These are phyloP conservation scores for Ectobius pallidus DNA, from an alignment of 2,888 invertebrate species.

Conservation along the genomic window DNA sequence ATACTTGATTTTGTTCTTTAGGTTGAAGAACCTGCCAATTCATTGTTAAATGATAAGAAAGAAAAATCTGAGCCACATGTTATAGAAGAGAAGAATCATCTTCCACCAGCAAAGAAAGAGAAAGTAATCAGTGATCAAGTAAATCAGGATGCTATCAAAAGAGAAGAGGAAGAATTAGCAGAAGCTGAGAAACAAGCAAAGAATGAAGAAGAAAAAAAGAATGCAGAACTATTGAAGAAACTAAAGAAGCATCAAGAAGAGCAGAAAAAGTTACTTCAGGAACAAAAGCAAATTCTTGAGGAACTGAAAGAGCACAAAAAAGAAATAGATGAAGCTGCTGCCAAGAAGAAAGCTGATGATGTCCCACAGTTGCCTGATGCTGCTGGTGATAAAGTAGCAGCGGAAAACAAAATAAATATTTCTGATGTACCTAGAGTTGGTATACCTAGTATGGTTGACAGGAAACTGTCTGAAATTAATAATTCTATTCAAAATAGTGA, in stretches of 20 bases:
- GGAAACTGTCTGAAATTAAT: no score
- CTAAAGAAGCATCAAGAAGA: conserved; percentile 34
- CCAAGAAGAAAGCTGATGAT: background rate
- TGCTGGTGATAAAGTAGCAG: no score
- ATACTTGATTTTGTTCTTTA: background rate
- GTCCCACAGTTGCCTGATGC: background rate
- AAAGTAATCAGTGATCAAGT: conserved; percentile 52
- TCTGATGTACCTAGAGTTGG: no score
- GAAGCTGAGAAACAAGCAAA: conserved; percentile 33
- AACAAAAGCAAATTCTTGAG: conserved; percentile 32
- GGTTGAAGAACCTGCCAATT: background rate
- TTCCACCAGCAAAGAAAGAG: conserved; percentile 23
- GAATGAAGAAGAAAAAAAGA: conserved; percentile 29
- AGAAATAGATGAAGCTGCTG: conserved; percentile 68
- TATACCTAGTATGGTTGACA: no score
- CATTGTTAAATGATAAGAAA: conserved; percentile 51
- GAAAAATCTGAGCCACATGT: conserved; percentile 42
- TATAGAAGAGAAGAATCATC: background rate
- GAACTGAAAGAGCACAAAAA: conserved; percentile 62
- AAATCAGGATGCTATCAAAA: conserved; percentile 56
- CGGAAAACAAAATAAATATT: no score
- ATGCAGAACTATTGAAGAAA: conserved; percentile 31
- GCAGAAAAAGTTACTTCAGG: conserved; percentile 34
- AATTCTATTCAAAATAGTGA: no score
- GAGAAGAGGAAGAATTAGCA: conserved; percentile 31